Percentiles rank a stretch among this genome's conserved stretches.
Evolutionary conservation across 2,113 vertebrate genomes (phyloP).

Genomic region (Psilopogon haemacephalus): DNA sequence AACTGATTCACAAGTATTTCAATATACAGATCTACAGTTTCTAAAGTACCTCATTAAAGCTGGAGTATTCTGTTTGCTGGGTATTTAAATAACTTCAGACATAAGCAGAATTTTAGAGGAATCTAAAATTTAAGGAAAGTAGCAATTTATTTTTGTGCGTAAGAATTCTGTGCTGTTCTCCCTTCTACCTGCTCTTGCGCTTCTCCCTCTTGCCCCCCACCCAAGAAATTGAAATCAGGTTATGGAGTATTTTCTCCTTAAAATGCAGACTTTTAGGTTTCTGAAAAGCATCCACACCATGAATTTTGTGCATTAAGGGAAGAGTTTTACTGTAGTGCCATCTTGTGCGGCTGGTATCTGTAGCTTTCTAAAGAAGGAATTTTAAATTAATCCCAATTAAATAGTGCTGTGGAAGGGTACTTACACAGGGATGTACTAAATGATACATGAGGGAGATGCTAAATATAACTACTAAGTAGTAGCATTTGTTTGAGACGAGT

Average conservation of each 20-base stretch:
- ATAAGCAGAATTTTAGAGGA: neutral
- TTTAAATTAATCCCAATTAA: slow-evolving; percentile 26
- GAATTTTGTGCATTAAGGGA: neutral
- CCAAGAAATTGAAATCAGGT: neutral
- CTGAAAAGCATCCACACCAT: neutral
- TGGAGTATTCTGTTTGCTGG: neutral
- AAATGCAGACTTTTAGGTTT: neutral
- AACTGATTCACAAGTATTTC: neutral
- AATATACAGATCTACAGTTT: neutral
- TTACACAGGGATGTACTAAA: neutral
- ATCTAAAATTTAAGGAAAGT: neutral
- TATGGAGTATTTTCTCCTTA: neutral
- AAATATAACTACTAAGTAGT: slow-evolving; percentile 23
- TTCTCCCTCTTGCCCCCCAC: neutral
- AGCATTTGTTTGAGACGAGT: slow-evolving; percentile 15
- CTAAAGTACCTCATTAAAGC: neutral
- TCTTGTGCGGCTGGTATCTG: neutral
- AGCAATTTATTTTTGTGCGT: neutral
- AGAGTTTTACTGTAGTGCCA: neutral
- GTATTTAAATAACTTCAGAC: neutral
- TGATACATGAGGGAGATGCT: slow-evolving; percentile 14
- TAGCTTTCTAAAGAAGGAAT: slow-evolving; percentile 1
- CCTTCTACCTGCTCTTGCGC: neutral
- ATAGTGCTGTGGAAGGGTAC: neutral
- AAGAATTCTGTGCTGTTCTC: neutral